Conservation (phyloP, 1,140 invertebrate species). For the Oedothorax gibbosus region DNA sequence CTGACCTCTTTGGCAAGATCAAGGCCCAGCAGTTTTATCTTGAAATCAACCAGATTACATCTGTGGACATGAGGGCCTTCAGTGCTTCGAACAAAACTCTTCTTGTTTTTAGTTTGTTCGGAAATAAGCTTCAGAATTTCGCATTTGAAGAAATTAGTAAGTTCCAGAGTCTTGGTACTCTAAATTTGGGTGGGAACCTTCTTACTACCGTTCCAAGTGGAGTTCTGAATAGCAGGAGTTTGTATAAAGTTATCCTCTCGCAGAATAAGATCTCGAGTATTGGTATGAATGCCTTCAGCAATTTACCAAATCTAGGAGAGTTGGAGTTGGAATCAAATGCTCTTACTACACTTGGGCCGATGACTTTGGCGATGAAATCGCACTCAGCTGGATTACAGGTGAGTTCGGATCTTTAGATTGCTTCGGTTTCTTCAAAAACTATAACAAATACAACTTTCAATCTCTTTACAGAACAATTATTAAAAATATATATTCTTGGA, state of each 20-base stretch:
- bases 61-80: slow-evolving; percentile 29
- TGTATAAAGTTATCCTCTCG: slow-evolving; percentile 40
- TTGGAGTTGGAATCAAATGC: slow-evolving; percentile 33
- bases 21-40: slow-evolving; percentile 41
- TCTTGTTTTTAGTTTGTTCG: slow-evolving; percentile 36
- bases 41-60: slow-evolving; percentile 44
- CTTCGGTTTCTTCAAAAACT: no score
- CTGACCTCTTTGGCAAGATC: slow-evolving; percentile 34
- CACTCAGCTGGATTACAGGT: slow-evolving; percentile 44
- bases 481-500: no score
- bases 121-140: slow-evolving; percentile 46
- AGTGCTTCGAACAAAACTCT: slow-evolving; percentile 22
- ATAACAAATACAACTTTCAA: no score
- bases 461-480: no score
- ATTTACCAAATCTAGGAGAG: slow-evolving; percentile 21
- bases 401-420: not conserved
- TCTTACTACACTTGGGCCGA: slow-evolving; percentile 30
- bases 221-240: slow-evolving; percentile 24
- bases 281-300: slow-evolving; percentile 39
- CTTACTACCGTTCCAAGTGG: slow-evolving; percentile 29
- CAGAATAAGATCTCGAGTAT: slow-evolving; percentile 44
- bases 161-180: not conserved
- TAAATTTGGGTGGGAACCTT: slow-evolving; percentile 44
- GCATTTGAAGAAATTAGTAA: not conserved
- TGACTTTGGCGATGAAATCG: slow-evolving; percentile 13